A percentile compares a stretch with the other conserved stretches of the same genome.
phyloP scores from a whole-genome alignment of 2,113 vertebrate species.

The Leptobrachium ailaonicum region DNA sequence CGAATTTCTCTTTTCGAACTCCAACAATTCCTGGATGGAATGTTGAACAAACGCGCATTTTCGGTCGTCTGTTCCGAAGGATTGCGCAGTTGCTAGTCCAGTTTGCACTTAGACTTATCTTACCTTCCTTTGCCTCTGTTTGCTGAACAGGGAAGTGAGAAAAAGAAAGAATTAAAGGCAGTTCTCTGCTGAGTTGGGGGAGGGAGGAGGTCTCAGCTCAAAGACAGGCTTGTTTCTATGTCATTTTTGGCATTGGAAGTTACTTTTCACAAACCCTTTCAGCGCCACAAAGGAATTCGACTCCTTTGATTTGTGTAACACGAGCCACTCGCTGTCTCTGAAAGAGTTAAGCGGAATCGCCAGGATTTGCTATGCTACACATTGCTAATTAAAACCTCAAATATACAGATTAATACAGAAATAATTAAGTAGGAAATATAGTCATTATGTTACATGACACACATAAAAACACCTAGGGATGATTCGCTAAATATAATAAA shows the following conservation, averaged over 20 bases:
- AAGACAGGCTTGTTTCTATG: constrained; percentile 33
- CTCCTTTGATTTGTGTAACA: neutral
- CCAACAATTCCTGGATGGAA: too few relatives aligned
- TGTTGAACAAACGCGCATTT: too few relatives aligned
- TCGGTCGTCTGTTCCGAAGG: too few relatives aligned
- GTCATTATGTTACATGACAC: too few relatives aligned
- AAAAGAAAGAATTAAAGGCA: neutral
- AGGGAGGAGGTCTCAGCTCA: constrained; percentile 29
- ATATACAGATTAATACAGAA: too few relatives aligned
- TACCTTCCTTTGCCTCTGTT: neutral
- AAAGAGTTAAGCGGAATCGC: neutral
- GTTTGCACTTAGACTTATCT: constrained; percentile 14
- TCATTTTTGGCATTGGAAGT: constrained; percentile 18
- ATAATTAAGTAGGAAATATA: too few relatives aligned
- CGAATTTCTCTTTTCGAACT: too few relatives aligned
- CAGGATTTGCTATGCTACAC: neutral
- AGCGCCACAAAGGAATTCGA: constrained; percentile 5
- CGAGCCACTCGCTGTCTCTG: neutral
- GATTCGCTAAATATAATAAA: too few relatives aligned
- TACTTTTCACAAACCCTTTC: constrained; percentile 24
- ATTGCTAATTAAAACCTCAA: neutral
- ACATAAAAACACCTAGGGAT: too few relatives aligned
- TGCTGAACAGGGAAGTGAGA: neutral
- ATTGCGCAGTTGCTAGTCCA: too few relatives aligned
- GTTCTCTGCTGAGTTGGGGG: constrained; percentile 4